Evolutionary conservation across 1,140 invertebrate genomes (phyloP).

Genomic region (Plodia interpunctella): DNA sequence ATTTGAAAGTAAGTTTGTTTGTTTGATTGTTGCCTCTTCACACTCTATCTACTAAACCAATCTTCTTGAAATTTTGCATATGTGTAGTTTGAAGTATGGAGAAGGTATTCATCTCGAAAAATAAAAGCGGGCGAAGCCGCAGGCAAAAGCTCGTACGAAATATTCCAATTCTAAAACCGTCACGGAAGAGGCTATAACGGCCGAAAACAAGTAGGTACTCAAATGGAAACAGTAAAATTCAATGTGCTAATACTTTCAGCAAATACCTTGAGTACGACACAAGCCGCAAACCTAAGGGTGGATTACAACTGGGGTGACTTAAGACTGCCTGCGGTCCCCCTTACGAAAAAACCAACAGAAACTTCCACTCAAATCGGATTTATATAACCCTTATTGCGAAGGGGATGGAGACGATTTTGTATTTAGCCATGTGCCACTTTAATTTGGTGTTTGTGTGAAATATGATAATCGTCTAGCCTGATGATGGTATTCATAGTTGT

Average conservation of each 20-base stretch:
- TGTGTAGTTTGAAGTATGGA: no score
- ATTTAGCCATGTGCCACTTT: conserved; percentile 18
- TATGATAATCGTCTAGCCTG: conserved; percentile 67
- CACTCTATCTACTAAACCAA: no score
- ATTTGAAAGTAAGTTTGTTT: no score
- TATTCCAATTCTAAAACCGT: neutral
- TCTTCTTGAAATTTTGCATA: no score
- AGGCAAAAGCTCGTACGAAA: no score
- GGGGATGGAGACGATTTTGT: neutral
- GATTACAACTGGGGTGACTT: conserved; percentile 46
- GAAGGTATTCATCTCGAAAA: no score
- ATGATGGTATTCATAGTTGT: conserved; percentile 72
- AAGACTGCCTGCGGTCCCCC: conserved; percentile 50
- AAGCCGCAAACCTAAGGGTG: conserved; percentile 56
- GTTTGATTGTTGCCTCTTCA: no score
- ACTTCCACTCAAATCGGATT: neutral
- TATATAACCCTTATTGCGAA: neutral
- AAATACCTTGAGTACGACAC: conserved; percentile 59
- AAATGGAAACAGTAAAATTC: conserved; percentile 21
- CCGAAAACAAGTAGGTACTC: neutral
- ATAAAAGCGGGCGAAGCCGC: no score
- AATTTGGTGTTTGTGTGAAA: conserved; percentile 49
- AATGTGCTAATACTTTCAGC: conserved; percentile 49
- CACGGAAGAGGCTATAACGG: neutral
- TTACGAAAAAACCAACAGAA: conserved; percentile 30